phyloP scores from a whole-genome alignment of 1,140 invertebrate genomes.

The Drosophila nannoptera region DNA sequence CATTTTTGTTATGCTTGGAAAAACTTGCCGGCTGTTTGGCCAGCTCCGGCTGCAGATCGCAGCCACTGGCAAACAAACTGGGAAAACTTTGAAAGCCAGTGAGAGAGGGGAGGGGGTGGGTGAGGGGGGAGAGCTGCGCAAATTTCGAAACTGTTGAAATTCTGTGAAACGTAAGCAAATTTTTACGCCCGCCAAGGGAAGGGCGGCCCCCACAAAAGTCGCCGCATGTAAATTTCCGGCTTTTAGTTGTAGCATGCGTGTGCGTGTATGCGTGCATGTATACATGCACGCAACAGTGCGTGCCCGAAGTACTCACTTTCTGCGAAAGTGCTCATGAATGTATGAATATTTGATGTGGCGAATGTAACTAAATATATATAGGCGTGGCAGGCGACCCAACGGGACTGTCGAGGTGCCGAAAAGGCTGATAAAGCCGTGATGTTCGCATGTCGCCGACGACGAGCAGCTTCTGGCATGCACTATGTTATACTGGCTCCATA shows the following conservation, averaged over 20 bases:
- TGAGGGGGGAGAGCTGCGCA: neutral
- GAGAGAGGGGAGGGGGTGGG: slow-evolving; percentile 1
- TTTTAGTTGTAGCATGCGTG: slow-evolving; percentile 30
- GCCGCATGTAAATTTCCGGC: slow-evolving; percentile 54
- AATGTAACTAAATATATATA: slow-evolving; percentile 71
- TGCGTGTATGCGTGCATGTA: slow-evolving; percentile 16
- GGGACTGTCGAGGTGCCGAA: slow-evolving; percentile 6
- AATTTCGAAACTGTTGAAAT: slow-evolving; percentile 42
- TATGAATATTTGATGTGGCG: slow-evolving; percentile 73
- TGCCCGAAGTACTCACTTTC: slow-evolving; percentile 47
- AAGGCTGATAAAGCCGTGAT: neutral
- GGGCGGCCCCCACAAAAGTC: slow-evolving; percentile 27
- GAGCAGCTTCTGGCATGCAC: too few species aligned
- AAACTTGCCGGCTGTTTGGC: slow-evolving; percentile 14
- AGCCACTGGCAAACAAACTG: slow-evolving; percentile 51
- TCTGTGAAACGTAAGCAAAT: slow-evolving; percentile 66
- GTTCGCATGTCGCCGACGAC: too few species aligned
- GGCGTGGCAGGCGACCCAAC: slow-evolving; percentile 26
- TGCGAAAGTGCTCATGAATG: slow-evolving; percentile 65
- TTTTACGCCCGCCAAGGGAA: slow-evolving; percentile 29
- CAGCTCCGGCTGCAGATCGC: slow-evolving; percentile 44
- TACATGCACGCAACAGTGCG: slow-evolving; percentile 39
- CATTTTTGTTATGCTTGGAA: slow-evolving; percentile 1
- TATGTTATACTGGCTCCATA: slow-evolving; percentile 1
- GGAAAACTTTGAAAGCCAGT: slow-evolving; percentile 51